Evolutionary conservation across 2,113 vertebrate species (phyloP), one percentile per base, ranked within the genome.

Genomic region (Choloepus hoffmanni): DNA sequence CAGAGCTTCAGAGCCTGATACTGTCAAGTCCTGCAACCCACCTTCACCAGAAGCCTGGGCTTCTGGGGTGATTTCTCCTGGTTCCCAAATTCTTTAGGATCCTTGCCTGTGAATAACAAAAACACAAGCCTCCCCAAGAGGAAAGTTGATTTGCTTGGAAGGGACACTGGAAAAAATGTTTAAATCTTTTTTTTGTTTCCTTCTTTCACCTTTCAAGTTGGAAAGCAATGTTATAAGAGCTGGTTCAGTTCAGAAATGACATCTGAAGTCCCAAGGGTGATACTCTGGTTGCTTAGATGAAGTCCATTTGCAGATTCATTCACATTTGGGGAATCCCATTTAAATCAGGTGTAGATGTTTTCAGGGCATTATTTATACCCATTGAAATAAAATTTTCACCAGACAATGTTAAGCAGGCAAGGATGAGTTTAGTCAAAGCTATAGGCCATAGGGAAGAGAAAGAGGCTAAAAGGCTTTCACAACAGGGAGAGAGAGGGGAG

Each of bases 221-320:
- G 70, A 76, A n/a, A n/a, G n/a, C 65, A 4, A 19, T 1, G 0
- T 4, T 5, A 55, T 36, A 36, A 28, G 72, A 79, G 21, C 1
- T 28, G 16, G 67, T 8, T 53, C 16, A 1, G 7, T 12, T 72
- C 81, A 33, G 55, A 15, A 63, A 28, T 24, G 24, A 36, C 24
- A 3, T 2, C 2, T 0, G 28, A 23, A 48, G 58, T 77, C 40
- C 50, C 5, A 0, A 1, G 55, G 55, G 19, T 2, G 30, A 19
- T 9, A 0, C 18, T 14, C 70, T 68, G 43, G 21, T 9, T 3
- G 40, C 78, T 67, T 67, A 14, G 45, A 26, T n/a, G 2, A 13
- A 45, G 26, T 13, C 12, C 60, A n/a, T 43, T 58, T 58, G 2
- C 60, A 24, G 53, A 43, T 30, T 65, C 58, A 13, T 82, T 26